Evolutionary conservation across 2,888 invertebrate genomes (phyloP), one percentile per base, ranked within the genome.

Genomic region (Hyalella azteca): DNA sequence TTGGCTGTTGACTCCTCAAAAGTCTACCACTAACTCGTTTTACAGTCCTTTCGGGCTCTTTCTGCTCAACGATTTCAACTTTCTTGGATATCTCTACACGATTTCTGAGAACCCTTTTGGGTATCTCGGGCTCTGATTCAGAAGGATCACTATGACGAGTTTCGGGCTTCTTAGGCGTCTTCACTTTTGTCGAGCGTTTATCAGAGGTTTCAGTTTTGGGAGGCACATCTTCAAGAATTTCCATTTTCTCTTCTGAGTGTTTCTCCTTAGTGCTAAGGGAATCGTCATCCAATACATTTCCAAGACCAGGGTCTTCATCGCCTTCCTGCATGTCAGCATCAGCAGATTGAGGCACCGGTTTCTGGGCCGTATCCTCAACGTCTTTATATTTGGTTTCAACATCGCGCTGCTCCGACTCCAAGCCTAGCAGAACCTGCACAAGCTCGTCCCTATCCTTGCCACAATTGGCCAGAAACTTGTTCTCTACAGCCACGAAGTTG

Each of bases 401-500:
- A 13, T 75, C 66, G 2, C 66, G 32, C 36, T 66, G 66, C 39
- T 36, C 66, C 7, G 66, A 29, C 39, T 7, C 66, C 66, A 66
- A 19, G 29, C 66, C 36, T n/a, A 66, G 66, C 36, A 75, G 75
- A 26, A 39, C 75, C 41, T 41, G 41, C 5, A 22, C 75, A 40
- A 75, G n/a, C 26, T 78, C 78, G 26, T 60, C 40, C 26, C 26
- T 19, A 78, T 60, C 60, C 7, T 26, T 41, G n/a, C 78, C 78
- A 9, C 60, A 78, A 19, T 32, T 78, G 1, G 49, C 60, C 39
- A 59, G 60, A 40, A 78, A 45, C 40, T 45, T 45, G 39, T 39
- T 60, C 66, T 60, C 66, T 9, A 78, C 36, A 15, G 41, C 39
- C 26, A 29, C 48, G 15, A 79, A 79, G 79, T 73, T 79, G 36